These are phyloP conservation scores for Epinephelus coioides DNA, from an alignment of 2,797 vertebrate species.

Conservation along the genomic window DNA sequence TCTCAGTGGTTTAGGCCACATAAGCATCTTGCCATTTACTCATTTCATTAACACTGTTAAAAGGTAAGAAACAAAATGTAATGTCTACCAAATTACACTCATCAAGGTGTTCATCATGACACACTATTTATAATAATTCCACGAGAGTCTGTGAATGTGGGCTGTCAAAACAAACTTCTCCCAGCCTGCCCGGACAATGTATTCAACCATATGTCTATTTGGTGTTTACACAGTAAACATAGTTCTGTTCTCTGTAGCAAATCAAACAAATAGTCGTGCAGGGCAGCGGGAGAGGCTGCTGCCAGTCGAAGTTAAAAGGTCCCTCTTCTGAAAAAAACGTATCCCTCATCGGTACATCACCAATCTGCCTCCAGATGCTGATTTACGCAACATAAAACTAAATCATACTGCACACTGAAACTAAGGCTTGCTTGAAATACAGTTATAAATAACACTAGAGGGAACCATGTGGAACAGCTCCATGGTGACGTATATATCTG, in stretches of 20 bases:
- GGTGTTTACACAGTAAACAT: constrained; percentile 72
- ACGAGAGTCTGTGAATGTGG: background rate
- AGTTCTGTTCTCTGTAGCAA: constrained; percentile 25
- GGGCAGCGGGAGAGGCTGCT: background rate
- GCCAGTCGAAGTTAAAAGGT: background rate
- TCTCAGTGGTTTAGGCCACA: background rate
- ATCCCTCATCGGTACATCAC: background rate
- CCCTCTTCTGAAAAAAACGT: too few species aligned
- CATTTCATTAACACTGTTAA: constrained; percentile 12
- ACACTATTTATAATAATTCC: constrained; percentile 12
- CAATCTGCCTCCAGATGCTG: background rate
- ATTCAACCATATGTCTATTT: constrained; percentile 16
- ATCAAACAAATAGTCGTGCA: constrained; percentile 18
- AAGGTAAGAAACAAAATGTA: constrained; percentile 6
- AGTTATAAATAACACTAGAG: background rate
- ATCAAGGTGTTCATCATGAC: constrained; percentile 21
- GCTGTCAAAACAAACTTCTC: constrained; percentile 17
- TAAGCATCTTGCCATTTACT: constrained; percentile 11
- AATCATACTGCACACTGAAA: background rate
- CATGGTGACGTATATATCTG: constrained; percentile 3
- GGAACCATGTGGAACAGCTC: background rate
- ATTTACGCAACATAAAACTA: background rate
- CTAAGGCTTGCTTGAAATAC: background rate
- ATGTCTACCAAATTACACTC: constrained; percentile 16
- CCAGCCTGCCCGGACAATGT: constrained; percentile 2